A percentile compares a stretch with the other conserved stretches of the same genome.
These are phyloP conservation scores for Calameuta idolon DNA, from an alignment of 2,888 invertebrate species.

Conservation along the genomic window DNA sequence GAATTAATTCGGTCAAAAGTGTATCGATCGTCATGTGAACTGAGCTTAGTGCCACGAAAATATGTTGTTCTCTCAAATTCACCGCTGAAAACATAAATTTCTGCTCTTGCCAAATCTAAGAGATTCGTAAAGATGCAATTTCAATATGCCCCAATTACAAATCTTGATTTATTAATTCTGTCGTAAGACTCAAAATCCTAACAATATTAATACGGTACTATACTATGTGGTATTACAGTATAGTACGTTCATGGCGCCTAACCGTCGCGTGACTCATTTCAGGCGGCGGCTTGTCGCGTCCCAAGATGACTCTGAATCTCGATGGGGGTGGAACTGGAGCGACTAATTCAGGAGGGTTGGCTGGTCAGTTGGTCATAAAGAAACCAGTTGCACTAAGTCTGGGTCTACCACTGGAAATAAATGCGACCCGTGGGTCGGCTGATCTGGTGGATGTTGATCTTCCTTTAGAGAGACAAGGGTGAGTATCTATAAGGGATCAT, in stretches of 20 bases:
- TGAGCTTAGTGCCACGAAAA: not conserved
- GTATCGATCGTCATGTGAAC: not conserved
- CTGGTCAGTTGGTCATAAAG: conserved; percentile 50
- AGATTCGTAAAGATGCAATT: no score
- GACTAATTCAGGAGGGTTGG: conserved; percentile 45
- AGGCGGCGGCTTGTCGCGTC: conserved; percentile 68
- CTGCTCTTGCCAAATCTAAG: no score
- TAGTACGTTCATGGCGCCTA: conserved; percentile 21
- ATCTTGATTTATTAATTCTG: no score
- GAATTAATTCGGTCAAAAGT: not conserved
- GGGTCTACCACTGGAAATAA: conserved; percentile 68
- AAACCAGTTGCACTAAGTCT: conserved; percentile 67
- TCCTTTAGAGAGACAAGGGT: conserved; percentile 91
- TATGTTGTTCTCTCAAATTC: not conserved
- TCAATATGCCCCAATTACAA: no score
- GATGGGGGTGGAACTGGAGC: conserved; percentile 69
- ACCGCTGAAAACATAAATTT: not conserved
- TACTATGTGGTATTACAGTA: not conserved
- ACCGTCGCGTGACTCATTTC: conserved; percentile 53
- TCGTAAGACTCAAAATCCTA: no score
- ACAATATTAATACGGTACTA: not conserved
- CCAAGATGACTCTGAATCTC: conserved; percentile 82
- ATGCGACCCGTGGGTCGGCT: conserved; percentile 72
- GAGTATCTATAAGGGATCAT: conserved; percentile 52
- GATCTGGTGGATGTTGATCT: conserved; percentile 84